A percentile compares a stretch with the other conserved stretches of the same genome.
Evolutionary conservation across 2,888 invertebrate species (phyloP).

Genomic region (Eupithecia pulchellata): DNA sequence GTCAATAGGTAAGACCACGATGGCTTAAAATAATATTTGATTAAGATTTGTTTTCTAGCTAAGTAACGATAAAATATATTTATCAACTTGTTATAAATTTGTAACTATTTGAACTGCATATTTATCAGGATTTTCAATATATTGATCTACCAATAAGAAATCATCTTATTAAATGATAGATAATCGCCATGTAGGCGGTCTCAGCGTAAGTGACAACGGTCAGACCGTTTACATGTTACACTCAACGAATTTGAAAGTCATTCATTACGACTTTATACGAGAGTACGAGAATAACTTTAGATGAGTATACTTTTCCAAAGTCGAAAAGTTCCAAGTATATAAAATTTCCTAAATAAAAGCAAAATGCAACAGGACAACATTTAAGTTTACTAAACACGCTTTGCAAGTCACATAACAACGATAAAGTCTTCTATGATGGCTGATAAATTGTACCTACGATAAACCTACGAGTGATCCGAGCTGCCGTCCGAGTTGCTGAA

Average conservation of each 20-base stretch:
- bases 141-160: neutral
- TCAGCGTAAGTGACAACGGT: no score
- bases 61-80: neutral
- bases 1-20: neutral
- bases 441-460: neutral
- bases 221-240: neutral
- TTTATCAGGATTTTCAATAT: neutral
- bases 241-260: neutral
- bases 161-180: neutral
- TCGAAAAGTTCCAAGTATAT: neutral
- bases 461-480: constrained; percentile 57
- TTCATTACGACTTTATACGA: neutral
- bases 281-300: no score
- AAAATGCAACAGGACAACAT: neutral
- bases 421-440: constrained; percentile 11
- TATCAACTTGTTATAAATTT: neutral
- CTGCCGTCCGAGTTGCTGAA: constrained; percentile 79
- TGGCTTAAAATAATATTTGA: neutral
- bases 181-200: neutral
- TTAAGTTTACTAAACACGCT: neutral
- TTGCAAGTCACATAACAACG: neutral
- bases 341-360: neutral
- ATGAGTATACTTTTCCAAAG: neutral
- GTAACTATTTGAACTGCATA: neutral
- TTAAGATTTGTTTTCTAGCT: neutral